Base-by-base conservation (phyloP, 2,113 vertebrate species). In the Eublepharis macularius region DNA sequence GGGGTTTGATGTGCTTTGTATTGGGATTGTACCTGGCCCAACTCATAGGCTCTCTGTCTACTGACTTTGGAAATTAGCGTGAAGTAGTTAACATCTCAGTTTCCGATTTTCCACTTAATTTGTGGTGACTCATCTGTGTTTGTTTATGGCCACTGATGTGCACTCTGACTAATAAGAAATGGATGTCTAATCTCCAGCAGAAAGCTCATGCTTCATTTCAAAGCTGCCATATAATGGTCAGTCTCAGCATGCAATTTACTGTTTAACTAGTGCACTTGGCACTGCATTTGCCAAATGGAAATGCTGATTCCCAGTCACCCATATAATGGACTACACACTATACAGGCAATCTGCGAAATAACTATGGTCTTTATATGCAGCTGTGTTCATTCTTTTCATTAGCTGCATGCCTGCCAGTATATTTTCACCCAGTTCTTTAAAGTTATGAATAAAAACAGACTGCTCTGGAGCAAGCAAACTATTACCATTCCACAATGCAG, bases 91-190 rank as follows among this genome's bases (percentile, higher is more conserved):
- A 69, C 26, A 21, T 93, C 90, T 85, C 80, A 70, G n/a, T 91
- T 95, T 92, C 80, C 75, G 21, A 89, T 89, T 94, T 95, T 95
- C 86, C 79, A 86, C 41, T 92, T 92, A 90, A 91, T 91, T 89
- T 92, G 54, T 57, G 54, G 24, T 77, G 85, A 91, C 39, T 93
- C 81, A 85, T 88, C 82, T 94, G 93, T 90, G 36, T 92, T 95
- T 93, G 69, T 86, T 94, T 94, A 81, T 32, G 69, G 66, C 51
- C 84, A 69, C 47, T 87, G 83, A 54, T 85, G 3, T 91, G 82
- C 75, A 54, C 74, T 92, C 41, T 92, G 87, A 84, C 72, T 92
- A 68, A 89, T 94, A 90, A 92, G 39, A 9, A 29, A 14, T 74
- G 83, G 17, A 24, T 84, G 86, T 36, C 84, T 88, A 72, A 63